Percentiles rank a stretch among this genome's conserved stretches.
phyloP scores from a whole-genome alignment of 2,797 vertebrate species.

The Galago senegalensis region DNA sequence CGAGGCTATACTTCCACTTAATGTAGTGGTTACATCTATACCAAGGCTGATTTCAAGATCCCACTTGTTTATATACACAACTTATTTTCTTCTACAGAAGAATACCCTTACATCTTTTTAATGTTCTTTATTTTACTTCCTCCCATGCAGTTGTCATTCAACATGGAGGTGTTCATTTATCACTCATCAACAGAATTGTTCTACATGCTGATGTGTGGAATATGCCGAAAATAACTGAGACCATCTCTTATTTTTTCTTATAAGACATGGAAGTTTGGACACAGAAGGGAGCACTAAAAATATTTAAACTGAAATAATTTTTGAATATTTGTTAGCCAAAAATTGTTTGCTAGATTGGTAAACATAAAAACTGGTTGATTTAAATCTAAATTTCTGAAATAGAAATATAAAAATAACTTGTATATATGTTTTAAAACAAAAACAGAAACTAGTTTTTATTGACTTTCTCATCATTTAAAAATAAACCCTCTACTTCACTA shows the following conservation, averaged over 20 bases:
- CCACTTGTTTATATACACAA: background rate
- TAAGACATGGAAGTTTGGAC: background rate
- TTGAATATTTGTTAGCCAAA: background rate
- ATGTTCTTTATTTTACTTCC: background rate
- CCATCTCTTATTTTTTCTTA: background rate
- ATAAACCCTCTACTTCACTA: background rate
- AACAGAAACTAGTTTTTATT: background rate
- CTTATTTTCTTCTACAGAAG: background rate
- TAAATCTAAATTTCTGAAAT: background rate
- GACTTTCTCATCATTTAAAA: background rate
- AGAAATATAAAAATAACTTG: background rate
- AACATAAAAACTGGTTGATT: background rate
- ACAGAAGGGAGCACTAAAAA: background rate
- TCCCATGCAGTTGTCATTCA: background rate
- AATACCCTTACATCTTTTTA: background rate
- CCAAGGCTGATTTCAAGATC: background rate
- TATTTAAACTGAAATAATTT: constrained; percentile 8
- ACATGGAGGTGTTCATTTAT: background rate
- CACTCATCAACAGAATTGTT: background rate
- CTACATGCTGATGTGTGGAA: background rate
- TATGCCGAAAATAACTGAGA: background rate
- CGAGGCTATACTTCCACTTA: background rate
- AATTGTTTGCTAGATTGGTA: background rate
- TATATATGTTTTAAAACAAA: background rate
- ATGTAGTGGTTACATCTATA: background rate